Evolutionary conservation across 2,113 vertebrate genomes (phyloP).

Genomic region (Myotis yumanensis): DNA sequence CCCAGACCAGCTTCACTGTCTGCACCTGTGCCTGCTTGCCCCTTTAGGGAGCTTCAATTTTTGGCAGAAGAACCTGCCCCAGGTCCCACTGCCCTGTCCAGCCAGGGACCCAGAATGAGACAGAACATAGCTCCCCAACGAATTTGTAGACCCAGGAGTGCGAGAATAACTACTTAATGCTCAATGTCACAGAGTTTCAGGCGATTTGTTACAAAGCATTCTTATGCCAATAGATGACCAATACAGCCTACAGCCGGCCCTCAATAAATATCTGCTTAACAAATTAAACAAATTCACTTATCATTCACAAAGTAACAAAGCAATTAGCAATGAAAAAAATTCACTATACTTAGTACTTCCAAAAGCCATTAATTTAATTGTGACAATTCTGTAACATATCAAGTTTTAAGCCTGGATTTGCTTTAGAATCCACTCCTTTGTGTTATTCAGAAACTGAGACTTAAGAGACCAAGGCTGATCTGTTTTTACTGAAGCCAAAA

Average conservation of each 20-base stretch:
- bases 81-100: background rate
- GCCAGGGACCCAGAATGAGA: background rate
- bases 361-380: slow-evolving; percentile 7
- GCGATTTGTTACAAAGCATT: background rate
- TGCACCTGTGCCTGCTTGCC: background rate
- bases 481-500: slow-evolving; percentile 15
- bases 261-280: background rate
- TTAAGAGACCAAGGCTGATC: slow-evolving; percentile 41
- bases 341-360: background rate
- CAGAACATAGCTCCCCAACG: background rate
- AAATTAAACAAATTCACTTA: background rate
- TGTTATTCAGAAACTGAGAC: background rate
- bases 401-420: background rate
- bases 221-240: background rate
- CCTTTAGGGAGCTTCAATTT: background rate
- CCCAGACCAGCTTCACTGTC: background rate
- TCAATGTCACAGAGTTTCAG: background rate
- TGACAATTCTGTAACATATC: background rate
- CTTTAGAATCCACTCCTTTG: background rate
- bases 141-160: background rate
- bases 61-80: background rate
- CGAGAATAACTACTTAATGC: background rate
- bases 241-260: background rate
- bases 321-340: slow-evolving; percentile 37
- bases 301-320: background rate